Conservation (phyloP, 2,888 invertebrate species). For the Cyrtodaria siliqua region DNA sequence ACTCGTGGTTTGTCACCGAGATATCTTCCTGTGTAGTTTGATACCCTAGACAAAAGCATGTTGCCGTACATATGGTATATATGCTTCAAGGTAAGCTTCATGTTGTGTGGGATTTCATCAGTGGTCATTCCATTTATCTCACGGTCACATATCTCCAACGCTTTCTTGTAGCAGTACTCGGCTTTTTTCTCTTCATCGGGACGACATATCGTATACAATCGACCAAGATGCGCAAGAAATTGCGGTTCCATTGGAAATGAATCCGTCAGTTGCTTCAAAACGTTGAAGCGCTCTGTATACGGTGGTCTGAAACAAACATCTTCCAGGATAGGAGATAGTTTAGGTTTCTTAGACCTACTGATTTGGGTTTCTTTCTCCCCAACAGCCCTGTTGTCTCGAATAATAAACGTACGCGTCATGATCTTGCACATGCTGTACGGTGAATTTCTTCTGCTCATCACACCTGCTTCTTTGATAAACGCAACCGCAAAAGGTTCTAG, state of each 20-base stretch:
- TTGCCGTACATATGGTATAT: slow-evolving; percentile 71
- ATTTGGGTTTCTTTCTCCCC: slow-evolving; percentile 48
- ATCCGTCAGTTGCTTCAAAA: slow-evolving; percentile 44
- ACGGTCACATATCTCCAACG: slow-evolving; percentile 45
- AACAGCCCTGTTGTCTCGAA: slow-evolving; percentile 57
- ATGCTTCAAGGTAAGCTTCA: slow-evolving; percentile 55
- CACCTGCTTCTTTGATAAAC: slow-evolving; percentile 59
- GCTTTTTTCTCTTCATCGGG: slow-evolving; percentile 56
- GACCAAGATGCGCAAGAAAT: slow-evolving; percentile 62
- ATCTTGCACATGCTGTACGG: slow-evolving; percentile 44
- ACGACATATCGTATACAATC: slow-evolving; percentile 51
- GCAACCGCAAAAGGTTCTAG: slow-evolving; percentile 47
- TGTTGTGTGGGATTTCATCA: slow-evolving; percentile 50
- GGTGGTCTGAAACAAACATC: slow-evolving; percentile 47
- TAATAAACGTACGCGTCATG: slow-evolving; percentile 65
- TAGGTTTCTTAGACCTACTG: slow-evolving; percentile 29
- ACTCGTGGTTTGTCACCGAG: slow-evolving; percentile 32
- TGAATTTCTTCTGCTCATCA: slow-evolving; percentile 10
- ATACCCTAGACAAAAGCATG: slow-evolving; percentile 33
- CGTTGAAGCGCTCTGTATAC: slow-evolving; percentile 58
- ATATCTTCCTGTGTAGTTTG: slow-evolving; percentile 48
- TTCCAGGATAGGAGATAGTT: slow-evolving; percentile 59
- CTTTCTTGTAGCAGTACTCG: slow-evolving; percentile 45
- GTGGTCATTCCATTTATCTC: background rate
- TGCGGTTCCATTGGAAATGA: slow-evolving; percentile 59